Conservation (phyloP, 2,113 vertebrate species). For the Parotia lawesii region DNA sequence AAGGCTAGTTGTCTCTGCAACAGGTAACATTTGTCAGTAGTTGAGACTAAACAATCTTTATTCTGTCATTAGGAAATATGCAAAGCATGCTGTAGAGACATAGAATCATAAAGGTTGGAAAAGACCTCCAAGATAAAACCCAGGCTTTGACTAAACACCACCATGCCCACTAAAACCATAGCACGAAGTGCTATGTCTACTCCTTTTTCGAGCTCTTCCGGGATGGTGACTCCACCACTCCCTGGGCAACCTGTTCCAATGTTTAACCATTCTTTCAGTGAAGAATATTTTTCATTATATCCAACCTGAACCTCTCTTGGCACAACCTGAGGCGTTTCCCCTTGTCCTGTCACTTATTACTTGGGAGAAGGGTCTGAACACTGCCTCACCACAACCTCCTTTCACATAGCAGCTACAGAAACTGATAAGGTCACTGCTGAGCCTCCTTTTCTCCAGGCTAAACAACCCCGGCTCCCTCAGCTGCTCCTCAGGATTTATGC, state of each 20-base stretch:
- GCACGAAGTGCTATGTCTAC: fast-evolving
- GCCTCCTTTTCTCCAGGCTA: neutral
- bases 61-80: neutral
- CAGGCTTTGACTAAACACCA: neutral
- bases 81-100: neutral
- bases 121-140: neutral
- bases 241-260: neutral
- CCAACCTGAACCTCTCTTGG: neutral
- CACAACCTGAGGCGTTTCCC: neutral
- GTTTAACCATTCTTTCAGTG: neutral
- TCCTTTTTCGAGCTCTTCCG: neutral
- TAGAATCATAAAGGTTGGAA: neutral
- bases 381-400: fast-evolving
- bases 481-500: neutral
- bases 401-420: neutral
- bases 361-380: neutral
- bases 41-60: neutral
- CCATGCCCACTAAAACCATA: neutral
- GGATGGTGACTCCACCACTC: neutral
- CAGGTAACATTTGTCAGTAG: neutral
- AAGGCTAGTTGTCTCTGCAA: neutral
- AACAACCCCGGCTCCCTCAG: neutral
- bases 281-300: neutral
- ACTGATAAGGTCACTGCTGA: neutral
- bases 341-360: neutral